Evolutionary conservation across 2,888 invertebrate genomes (phyloP).

Genomic region (Callyntrura sp.): DNA sequence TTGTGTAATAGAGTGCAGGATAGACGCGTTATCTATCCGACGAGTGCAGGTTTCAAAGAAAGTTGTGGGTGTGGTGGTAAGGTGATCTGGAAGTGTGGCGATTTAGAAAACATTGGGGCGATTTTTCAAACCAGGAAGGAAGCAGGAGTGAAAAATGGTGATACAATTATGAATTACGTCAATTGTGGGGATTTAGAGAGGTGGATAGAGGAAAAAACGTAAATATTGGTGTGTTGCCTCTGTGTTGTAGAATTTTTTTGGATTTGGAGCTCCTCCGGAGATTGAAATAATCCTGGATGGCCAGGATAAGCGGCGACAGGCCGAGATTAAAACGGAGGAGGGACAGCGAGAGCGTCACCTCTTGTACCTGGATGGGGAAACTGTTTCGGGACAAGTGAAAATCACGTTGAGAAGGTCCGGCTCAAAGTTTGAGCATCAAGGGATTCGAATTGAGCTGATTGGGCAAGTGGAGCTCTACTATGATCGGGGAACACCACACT

Average conservation of each 20-base stretch:
- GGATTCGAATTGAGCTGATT: constrained; percentile 99
- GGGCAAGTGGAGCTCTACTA: constrained; percentile 99
- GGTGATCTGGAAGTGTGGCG: too few relatives aligned
- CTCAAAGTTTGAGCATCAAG: constrained; percentile 98
- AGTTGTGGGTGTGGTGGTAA: too few relatives aligned
- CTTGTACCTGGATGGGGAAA: constrained; percentile 99
- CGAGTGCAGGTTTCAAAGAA: too few relatives aligned
- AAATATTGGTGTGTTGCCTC: neutral
- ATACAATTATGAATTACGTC: too few relatives aligned
- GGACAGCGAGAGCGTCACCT: constrained; percentile 97
- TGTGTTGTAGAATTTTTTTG: constrained; percentile 95
- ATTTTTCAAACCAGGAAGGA: too few relatives aligned
- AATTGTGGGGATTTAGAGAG: too few relatives aligned
- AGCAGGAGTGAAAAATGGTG: too few relatives aligned
- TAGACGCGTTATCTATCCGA: too few relatives aligned
- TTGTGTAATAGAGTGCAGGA: too few relatives aligned
- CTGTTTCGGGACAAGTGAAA: constrained; percentile 98
- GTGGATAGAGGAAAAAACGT: neutral
- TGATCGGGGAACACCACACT: constrained; percentile 99
- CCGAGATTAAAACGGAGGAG: constrained; percentile 98
- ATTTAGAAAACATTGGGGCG: too few relatives aligned
- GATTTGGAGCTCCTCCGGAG: constrained; percentile 99
- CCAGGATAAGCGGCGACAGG: constrained; percentile 96
- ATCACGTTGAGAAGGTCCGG: constrained; percentile 97
- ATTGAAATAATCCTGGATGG: constrained; percentile 98